Base-by-base conservation (phyloP, 2,888 invertebrate genomes). In the Thymelicus lineola region DNA sequence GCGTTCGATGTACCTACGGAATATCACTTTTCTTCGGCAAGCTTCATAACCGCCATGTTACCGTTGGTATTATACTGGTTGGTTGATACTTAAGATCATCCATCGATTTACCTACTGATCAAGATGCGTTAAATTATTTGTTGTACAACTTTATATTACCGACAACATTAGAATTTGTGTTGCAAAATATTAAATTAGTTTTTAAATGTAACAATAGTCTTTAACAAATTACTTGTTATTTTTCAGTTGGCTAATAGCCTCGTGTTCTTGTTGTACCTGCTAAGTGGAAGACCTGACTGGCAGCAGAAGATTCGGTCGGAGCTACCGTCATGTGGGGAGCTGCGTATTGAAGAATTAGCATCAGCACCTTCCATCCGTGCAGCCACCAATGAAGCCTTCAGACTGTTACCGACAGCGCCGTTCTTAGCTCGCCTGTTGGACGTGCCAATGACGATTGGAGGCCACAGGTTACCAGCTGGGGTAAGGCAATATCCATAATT, bases 351-450 rank as follows among this genome's bases (percentile, higher is more conserved):
- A 61, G 94, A 95, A 63, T 85, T 97, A 12, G 91, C 95, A 0
- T 94, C 95, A 28, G 96, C 96, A n/a, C 94, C 95, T n/a, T 97
- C 97, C 74, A 94, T 97, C 14, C 95, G 96, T 73, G 97, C 97
- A 0, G 97, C 97, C 73, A 95, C 97, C 42, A 95, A 94, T 70
- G 98, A 98, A 88, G 95, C 96, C 0, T 97, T 97, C 81, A 91
- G 96, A 82, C 83, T 96, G 67, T 85, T 96, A 55, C 98, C 98
- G 0, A 97, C 97, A 0, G 97, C 97, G 0, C 96, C 97, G 7
- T 96, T 96, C 79, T 89, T 98, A 69, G 97, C 97, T 0, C 94
- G 98, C 73, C 94, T 98, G 64, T 86, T 97, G 55, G 97, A 97
- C 76, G 90, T 95, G 65, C 96, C 97, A 46, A 94, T 96, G 88